Conservation (phyloP, 1,140 invertebrate species). For the Drosophila nannoptera region DNA sequence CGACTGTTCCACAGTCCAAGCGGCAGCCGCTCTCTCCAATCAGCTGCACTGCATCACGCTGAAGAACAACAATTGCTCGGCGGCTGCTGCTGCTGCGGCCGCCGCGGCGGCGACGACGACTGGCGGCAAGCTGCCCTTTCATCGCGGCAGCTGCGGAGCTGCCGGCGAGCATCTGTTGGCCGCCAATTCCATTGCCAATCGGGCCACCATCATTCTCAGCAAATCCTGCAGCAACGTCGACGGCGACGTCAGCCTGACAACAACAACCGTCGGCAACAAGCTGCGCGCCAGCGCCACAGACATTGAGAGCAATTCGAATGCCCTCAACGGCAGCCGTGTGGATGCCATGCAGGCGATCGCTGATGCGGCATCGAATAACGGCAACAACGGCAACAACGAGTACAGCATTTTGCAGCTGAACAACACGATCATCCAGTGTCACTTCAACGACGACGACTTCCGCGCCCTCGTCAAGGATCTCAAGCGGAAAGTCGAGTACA, state of each 20-base stretch:
- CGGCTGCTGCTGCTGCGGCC: slow-evolving; percentile 27
- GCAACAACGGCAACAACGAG: slow-evolving; percentile 66
- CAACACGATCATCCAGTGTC: slow-evolving; percentile 78
- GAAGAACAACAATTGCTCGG: slow-evolving; percentile 72
- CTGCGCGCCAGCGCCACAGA: slow-evolving; percentile 64
- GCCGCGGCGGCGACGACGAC: slow-evolving; percentile 20
- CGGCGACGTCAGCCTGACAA: slow-evolving; percentile 36
- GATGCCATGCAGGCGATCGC: slow-evolving; percentile 31
- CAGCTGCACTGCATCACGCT: slow-evolving; percentile 73
- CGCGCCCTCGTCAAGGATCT: slow-evolving; percentile 75
- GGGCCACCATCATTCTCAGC: slow-evolving; percentile 72
- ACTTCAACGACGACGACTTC: slow-evolving; percentile 78
- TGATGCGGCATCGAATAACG: slow-evolving; percentile 39
- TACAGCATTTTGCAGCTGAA: slow-evolving; percentile 76
- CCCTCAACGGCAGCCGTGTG: slow-evolving; percentile 44
- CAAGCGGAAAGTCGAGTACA: slow-evolving; percentile 78
- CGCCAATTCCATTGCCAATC: slow-evolving; percentile 75
- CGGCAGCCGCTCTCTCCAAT: slow-evolving; percentile 62
- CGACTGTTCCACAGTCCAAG: slow-evolving; percentile 63
- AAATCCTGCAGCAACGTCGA: slow-evolving; percentile 78
- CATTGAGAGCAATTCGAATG: slow-evolving; percentile 59
- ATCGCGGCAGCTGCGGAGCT: slow-evolving; percentile 75
- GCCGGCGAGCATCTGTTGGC: slow-evolving; percentile 72
- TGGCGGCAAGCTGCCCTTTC: slow-evolving; percentile 60
- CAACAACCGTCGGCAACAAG: slow-evolving; percentile 29